Evolutionary conservation across 2,888 invertebrate genomes (phyloP), one percentile per base, ranked within the genome.

Genomic region (Emmelina monodactyla): DNA sequence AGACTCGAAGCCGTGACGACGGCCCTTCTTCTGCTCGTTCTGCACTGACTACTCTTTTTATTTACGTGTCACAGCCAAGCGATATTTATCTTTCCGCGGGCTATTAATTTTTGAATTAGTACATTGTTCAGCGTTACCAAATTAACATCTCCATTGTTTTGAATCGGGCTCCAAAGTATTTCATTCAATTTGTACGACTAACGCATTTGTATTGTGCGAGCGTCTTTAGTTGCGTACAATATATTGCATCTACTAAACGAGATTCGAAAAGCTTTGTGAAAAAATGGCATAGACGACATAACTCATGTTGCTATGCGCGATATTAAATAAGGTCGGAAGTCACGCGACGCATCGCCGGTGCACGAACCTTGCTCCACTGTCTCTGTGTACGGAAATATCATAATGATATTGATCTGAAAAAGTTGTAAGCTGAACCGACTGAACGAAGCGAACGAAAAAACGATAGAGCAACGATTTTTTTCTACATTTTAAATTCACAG

Each of bases 11-110:
- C n/a, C 72, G 65, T 51, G 47, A 51, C 49, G 60, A 60, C 39
- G 33, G 37, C 49, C 44, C 42, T 40, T 43, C 40, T 42, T 30
- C 29, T 14, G 41, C 37, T 47, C 68, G 71, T 72, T 72, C 72
- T 71, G 69, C 67, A 51, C 53, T 51, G 53, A 41, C 44, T 53
- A 55, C 56, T 55, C 55, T 58, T 64, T 66, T 64, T 68, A 65
- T 72, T 64, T 65, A 63, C 61, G 60, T 64, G 67, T 62, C 66
- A 64, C 62, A 62, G 59, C 54, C 58, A 63, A 58, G 40, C 54
- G 56, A 53, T 68, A 70, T 75, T 75, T 71, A 75, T 71, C 58
- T 59, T 67, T 68, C 65, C 56, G 60, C 61, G 72, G 70, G 58
- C 54, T 69, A 67, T 76, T 73, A 70, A 72, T 60, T 70, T 65